Percentiles rank a stretch among this genome's conserved stretches.
phyloP scores from a whole-genome alignment of 2,113 vertebrate genomes.

The Xiphias gladius region DNA sequence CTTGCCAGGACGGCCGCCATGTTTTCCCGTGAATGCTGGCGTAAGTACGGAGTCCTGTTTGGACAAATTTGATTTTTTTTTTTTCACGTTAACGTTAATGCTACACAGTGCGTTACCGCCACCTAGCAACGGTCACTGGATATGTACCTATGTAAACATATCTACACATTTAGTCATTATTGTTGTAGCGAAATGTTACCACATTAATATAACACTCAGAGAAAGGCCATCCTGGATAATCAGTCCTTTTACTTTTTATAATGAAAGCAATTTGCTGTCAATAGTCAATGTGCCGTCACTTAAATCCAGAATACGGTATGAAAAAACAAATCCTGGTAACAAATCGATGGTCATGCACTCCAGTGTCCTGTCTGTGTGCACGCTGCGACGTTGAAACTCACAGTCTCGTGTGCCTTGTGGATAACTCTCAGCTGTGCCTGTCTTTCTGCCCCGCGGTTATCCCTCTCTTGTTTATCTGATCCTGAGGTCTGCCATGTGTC shows the following conservation, averaged over 20 bases:
- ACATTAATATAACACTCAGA: background rate
- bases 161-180: background rate
- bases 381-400: background rate
- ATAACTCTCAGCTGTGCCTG: background rate
- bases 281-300: background rate
- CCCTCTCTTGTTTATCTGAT: conserved; percentile 40
- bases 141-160: background rate
- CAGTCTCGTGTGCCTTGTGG: background rate
- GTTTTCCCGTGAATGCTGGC: conserved; percentile 10
- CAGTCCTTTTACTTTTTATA: background rate
- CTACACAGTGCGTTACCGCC: conserved; percentile 4
- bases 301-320: no score
- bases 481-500: conserved; percentile 33
- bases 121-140: background rate
- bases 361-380: background rate
- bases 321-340: background rate
- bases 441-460: conserved; percentile 8
- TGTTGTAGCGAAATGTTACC: background rate
- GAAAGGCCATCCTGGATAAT: background rate
- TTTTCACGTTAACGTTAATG: rapidly evolving
- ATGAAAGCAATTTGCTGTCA: background rate
- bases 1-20: conserved; percentile 80
- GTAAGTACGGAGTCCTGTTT: conserved; percentile 54
- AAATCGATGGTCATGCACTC: background rate
- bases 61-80: conserved; percentile 36